Percentiles rank a stretch among this genome's conserved stretches.
Evolutionary conservation across 2,797 vertebrate species (phyloP).

Genomic region (Thamnophis elegans): DNA sequence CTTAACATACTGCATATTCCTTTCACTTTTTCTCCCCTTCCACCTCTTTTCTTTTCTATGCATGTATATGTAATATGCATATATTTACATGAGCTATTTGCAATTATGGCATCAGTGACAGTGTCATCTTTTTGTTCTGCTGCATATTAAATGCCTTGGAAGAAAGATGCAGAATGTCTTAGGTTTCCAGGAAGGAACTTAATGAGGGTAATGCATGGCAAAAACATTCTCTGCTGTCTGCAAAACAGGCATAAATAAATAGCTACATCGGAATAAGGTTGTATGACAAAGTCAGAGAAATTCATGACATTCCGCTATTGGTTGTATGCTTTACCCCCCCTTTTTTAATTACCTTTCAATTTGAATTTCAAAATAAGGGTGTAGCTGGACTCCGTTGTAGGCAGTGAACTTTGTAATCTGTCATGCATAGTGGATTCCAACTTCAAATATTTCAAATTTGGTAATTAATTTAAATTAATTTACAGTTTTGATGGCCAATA

Average conservation of each 20-base stretch:
- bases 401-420: neutral
- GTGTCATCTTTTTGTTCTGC: slow-evolving; percentile 61
- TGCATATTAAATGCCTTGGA: slow-evolving; percentile 57
- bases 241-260: slow-evolving; percentile 47
- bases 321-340: neutral
- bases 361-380: slow-evolving; percentile 22
- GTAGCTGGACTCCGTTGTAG: neutral
- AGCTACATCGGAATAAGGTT: slow-evolving; percentile 26
- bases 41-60: slow-evolving; percentile 15
- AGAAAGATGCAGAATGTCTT: slow-evolving; percentile 69
- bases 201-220: slow-evolving; percentile 55
- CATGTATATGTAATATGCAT: slow-evolving; percentile 51
- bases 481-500: neutral
- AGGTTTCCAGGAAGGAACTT: slow-evolving; percentile 65
- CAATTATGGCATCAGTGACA: slow-evolving; percentile 57
- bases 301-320: slow-evolving; percentile 9
- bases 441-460: slow-evolving; percentile 5
- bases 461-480: neutral
- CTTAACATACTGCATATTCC: slow-evolving; percentile 8
- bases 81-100: slow-evolving; percentile 63
- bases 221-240: slow-evolving; percentile 45
- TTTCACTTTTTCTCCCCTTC: slow-evolving; percentile 39
- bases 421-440: neutral
- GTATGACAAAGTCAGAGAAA: slow-evolving; percentile 37
- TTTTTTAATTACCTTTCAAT: neutral